phyloP scores from a whole-genome alignment of 2,113 vertebrate genomes.

The Dicrurus megarhynchus region DNA sequence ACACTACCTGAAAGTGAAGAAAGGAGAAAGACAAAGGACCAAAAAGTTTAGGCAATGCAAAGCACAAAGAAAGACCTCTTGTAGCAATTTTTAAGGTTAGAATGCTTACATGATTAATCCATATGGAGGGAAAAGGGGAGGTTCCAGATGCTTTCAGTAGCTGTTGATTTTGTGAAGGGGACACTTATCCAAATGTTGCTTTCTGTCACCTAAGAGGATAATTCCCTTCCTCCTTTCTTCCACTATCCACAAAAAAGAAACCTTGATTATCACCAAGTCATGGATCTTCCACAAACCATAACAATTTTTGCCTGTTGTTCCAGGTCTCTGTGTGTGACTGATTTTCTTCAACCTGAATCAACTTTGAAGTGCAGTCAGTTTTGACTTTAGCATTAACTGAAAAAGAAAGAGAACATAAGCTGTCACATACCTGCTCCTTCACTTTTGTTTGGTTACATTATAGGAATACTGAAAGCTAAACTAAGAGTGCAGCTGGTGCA shows the following conservation, averaged over 20 bases:
- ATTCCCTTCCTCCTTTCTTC: neutral
- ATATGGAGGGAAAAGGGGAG: accelerated
- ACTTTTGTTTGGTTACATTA: neutral
- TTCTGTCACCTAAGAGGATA: neutral
- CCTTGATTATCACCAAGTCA: neutral
- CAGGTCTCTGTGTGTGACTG: neutral
- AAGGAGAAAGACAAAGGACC: neutral
- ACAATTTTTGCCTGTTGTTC: neutral
- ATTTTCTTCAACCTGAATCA: neutral
- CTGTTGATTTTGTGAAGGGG: neutral
- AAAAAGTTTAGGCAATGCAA: neutral
- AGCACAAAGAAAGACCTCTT: neutral
- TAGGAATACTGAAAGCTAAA: neutral
- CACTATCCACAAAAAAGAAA: neutral
- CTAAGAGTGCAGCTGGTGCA: neutral
- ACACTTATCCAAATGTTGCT: neutral
- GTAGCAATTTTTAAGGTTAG: neutral
- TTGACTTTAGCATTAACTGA: neutral
- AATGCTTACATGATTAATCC: neutral
- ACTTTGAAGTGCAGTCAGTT: neutral
- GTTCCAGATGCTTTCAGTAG: neutral
- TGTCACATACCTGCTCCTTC: too few species aligned
- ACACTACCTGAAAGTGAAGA: neutral
- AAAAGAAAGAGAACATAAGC: neutral
- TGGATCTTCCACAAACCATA: neutral